These are phyloP conservation scores for Zaprionus davidi DNA, from an alignment of 1,140 invertebrate species.

Conservation along the genomic window DNA sequence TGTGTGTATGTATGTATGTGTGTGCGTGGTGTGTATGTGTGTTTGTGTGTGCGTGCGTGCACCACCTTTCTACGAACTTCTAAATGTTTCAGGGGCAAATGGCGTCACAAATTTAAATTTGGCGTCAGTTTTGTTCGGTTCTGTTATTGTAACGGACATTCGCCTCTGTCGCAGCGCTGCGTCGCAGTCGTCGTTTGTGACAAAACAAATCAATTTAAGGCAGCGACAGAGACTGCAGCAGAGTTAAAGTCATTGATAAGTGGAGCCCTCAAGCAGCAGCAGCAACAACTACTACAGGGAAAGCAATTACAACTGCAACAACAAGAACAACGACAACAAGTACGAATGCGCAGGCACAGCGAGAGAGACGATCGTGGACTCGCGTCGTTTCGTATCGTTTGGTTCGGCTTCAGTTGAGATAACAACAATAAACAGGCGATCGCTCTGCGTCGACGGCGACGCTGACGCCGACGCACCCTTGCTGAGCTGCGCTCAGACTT, in stretches of 20 bases:
- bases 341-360: constrained; percentile 25
- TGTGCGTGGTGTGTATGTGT: constrained; percentile 41
- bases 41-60: constrained; percentile 20
- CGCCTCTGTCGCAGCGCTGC: constrained; percentile 21
- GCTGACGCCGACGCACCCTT: constrained; percentile 16
- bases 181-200: constrained; percentile 18
- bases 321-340: not conserved
- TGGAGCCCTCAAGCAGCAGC: constrained; percentile 21
- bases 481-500: constrained; percentile 52
- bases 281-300: constrained; percentile 32
- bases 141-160: constrained; percentile 37
- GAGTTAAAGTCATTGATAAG: constrained; percentile 71
- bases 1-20: constrained; percentile 8
- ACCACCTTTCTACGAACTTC: constrained; percentile 66
- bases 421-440: constrained; percentile 23
- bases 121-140: constrained; percentile 42
- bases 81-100: constrained; percentile 72
- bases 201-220: constrained; percentile 78
- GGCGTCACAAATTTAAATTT: constrained; percentile 72
- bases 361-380: constrained; percentile 63
- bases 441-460: constrained; percentile 34
- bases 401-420: constrained; percentile 35
- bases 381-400: constrained; percentile 44
- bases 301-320: constrained; percentile 24
- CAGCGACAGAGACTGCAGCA: constrained; percentile 40